Evolutionary conservation across 1,140 invertebrate genomes (phyloP).

Genomic region (Drosophila obscura): DNA sequence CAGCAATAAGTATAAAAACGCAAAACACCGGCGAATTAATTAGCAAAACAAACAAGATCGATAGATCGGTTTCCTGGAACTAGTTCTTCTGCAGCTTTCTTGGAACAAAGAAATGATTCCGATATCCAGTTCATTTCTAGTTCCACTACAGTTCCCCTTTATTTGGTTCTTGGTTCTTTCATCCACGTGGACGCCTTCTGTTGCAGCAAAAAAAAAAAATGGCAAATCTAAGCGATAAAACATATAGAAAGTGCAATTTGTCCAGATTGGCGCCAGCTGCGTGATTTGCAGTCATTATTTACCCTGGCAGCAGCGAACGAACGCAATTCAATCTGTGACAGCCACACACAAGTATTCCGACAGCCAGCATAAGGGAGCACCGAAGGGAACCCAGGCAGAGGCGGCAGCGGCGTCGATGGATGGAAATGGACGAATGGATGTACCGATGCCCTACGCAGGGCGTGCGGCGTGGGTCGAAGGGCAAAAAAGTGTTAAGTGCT

Average conservation of each 20-base stretch:
- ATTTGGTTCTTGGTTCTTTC: no score
- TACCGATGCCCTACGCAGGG: slow-evolving; percentile 27
- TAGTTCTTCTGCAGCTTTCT: no score
- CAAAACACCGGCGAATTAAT: no score
- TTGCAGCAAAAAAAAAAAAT: no score
- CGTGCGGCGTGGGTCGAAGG: slow-evolving; percentile 25
- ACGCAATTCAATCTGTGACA: slow-evolving; percentile 71
- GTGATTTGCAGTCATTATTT: slow-evolving; percentile 74
- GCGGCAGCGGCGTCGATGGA: slow-evolving; percentile 1
- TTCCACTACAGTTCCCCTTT: no score
- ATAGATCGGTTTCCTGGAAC: no score
- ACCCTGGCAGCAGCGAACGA: slow-evolving; percentile 32
- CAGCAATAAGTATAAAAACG: no score
- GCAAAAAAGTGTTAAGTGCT: slow-evolving; percentile 78
- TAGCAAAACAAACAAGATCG: no score
- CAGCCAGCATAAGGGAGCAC: slow-evolving; percentile 19
- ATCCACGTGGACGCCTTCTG: no score
- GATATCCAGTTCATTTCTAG: no score
- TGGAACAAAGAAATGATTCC: no score
- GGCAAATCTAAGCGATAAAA: slow-evolving; percentile 40
- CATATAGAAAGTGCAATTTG: slow-evolving; percentile 53
- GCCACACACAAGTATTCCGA: slow-evolving; percentile 66
- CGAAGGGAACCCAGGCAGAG: neutral
- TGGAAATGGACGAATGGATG: slow-evolving; percentile 61
- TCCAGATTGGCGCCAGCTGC: slow-evolving; percentile 39